Evolutionary conservation across 2,797 vertebrate genomes (phyloP).

Genomic region (Cynodonichthys magdalenae): DNA sequence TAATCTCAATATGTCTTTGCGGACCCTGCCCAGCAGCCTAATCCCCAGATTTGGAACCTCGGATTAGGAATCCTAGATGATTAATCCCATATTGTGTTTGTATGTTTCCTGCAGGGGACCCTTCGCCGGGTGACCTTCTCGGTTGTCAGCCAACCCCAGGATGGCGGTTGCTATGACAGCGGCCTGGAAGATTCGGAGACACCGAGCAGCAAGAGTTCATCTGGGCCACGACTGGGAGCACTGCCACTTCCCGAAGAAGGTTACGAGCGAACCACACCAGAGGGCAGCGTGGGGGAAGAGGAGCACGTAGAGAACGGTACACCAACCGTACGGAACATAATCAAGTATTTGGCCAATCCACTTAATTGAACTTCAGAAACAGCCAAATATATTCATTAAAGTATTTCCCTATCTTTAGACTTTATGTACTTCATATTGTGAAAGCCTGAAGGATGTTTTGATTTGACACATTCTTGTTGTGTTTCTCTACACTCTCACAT

Average conservation of each 20-base stretch:
- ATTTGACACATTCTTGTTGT: not conserved
- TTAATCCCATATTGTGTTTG: constrained; percentile 74
- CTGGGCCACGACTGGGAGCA: constrained; percentile 93
- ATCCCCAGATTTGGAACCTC: constrained; percentile 72
- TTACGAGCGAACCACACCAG: constrained; percentile 96
- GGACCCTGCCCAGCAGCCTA: constrained; percentile 52
- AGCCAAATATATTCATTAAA: constrained; percentile 9
- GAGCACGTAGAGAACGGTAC: constrained; percentile 98
- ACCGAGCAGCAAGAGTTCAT: constrained; percentile 98
- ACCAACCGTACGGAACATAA: not conserved
- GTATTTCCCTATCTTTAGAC: constrained; percentile 32
- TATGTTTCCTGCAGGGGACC: constrained; percentile 82
- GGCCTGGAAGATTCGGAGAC: constrained; percentile 98
- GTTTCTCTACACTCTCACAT: not conserved
- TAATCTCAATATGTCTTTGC: constrained; percentile 77
- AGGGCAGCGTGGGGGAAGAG: constrained; percentile 99
- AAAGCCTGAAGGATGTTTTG: constrained; percentile 23
- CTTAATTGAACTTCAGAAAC: constrained; percentile 2
- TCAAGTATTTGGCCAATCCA: not conserved
- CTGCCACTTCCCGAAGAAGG: constrained; percentile 97
- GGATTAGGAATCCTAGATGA: constrained; percentile 73
- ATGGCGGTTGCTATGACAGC: constrained; percentile 97
- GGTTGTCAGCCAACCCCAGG: constrained; percentile 96
- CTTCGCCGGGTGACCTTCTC: constrained; percentile 99
- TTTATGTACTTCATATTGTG: constrained; percentile 2